These are phyloP conservation scores for Ciconia stormi DNA, from an alignment of 2,113 vertebrate species.

Conservation along the genomic window DNA sequence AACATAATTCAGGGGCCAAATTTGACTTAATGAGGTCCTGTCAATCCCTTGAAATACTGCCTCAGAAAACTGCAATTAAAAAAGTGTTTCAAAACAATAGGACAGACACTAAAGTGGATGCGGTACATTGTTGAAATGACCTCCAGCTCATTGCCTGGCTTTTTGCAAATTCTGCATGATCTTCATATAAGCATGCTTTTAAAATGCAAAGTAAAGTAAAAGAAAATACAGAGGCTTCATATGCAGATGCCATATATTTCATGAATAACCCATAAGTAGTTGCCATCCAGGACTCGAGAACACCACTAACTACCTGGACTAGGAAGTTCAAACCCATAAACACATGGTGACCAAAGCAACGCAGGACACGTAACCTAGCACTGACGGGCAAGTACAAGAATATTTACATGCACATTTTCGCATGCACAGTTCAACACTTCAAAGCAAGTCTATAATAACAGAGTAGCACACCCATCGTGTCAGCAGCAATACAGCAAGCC, in stretches of 20 bases:
- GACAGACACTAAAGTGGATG: background rate
- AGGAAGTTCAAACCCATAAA: background rate
- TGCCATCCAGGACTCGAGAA: background rate
- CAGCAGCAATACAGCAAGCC: background rate
- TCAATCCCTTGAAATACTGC: background rate
- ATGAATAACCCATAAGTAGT: background rate
- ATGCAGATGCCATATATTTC: background rate
- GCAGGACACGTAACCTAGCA: accelerated
- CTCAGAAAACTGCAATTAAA: background rate
- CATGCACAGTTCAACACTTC: background rate
- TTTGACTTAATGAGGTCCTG: background rate
- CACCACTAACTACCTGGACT: background rate
- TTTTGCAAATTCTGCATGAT: background rate
- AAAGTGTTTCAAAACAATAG: background rate
- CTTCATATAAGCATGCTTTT: background rate
- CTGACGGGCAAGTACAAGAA: background rate
- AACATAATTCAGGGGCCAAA: conserved; percentile 32
- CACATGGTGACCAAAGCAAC: background rate
- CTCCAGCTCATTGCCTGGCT: background rate
- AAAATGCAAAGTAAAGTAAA: background rate
- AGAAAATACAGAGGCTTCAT: background rate
- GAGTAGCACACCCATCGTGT: accelerated
- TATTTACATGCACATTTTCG: background rate
- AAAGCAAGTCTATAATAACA: background rate
- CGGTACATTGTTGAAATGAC: background rate